phyloP scores from a whole-genome alignment of 2,797 vertebrate genomes.

The Loriculus beryllinus region DNA sequence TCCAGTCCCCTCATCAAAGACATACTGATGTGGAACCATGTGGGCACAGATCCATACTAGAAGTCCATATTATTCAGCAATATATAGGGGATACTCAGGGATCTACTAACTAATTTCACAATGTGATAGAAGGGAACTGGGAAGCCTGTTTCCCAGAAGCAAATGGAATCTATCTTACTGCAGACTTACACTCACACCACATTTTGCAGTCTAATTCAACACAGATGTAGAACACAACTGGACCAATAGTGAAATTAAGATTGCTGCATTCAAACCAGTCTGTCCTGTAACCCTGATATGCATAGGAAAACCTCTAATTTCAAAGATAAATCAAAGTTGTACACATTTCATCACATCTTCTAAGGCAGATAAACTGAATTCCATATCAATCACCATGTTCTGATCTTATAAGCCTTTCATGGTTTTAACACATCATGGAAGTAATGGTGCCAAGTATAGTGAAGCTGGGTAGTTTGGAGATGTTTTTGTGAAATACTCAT shows the following conservation, averaged over 20 bases:
- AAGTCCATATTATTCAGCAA: neutral
- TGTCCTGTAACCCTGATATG: neutral
- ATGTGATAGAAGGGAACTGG: neutral
- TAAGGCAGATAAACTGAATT: neutral
- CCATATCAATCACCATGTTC: neutral
- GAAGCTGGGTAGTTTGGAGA: neutral
- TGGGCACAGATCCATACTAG: neutral
- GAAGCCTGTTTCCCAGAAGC: neutral
- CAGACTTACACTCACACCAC: neutral
- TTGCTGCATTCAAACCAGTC: neutral
- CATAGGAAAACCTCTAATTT: neutral
- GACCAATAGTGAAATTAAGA: neutral
- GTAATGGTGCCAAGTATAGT: neutral
- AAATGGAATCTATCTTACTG: neutral
- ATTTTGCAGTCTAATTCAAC: neutral
- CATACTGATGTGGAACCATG: neutral
- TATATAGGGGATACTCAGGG: neutral
- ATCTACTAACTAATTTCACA: neutral
- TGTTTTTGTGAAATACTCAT: neutral
- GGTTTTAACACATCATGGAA: neutral
- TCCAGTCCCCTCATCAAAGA: neutral
- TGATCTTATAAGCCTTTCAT: constrained; percentile 16
- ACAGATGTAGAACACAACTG: neutral
- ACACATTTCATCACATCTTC: neutral
- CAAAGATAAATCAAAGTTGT: neutral